phyloP scores from a whole-genome alignment of 2,797 vertebrate genomes.

The Arnoldichthys spilopterus region DNA sequence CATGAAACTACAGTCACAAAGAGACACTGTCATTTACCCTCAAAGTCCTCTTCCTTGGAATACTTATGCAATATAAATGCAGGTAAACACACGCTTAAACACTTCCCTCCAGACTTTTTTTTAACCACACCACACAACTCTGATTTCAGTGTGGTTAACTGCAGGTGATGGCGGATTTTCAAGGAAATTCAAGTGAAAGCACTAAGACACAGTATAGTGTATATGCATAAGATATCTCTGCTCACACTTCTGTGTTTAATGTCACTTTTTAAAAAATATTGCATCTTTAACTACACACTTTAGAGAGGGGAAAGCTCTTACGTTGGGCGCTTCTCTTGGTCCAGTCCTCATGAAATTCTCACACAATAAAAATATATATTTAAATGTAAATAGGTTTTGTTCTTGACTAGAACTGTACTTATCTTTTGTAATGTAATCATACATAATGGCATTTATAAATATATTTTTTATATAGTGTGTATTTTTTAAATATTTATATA shows the following conservation, averaged over 20 bases:
- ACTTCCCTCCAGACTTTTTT: background rate
- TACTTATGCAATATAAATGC: background rate
- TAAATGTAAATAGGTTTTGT: too few species aligned
- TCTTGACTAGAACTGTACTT: too few species aligned
- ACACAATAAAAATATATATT: too few species aligned
- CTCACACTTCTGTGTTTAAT: background rate
- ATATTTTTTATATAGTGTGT: too few species aligned
- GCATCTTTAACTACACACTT: too few species aligned
- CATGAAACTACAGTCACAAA: background rate
- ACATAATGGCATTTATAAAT: too few species aligned
- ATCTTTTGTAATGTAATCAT: too few species aligned
- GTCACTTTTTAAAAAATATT: too few species aligned
- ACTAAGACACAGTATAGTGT: background rate
- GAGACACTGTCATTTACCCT: background rate
- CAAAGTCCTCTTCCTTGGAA: background rate
- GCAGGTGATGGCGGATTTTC: background rate
- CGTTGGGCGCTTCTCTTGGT: too few species aligned
- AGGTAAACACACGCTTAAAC: background rate
- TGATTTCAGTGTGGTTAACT: background rate
- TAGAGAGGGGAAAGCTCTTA: too few species aligned
- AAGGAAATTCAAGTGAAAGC: background rate
- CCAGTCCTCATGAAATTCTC: too few species aligned
- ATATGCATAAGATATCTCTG: background rate
- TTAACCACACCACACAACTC: conserved; percentile 9
- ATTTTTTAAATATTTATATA: too few species aligned